Percentiles rank a stretch among this genome's conserved stretches.
Evolutionary conservation across 2,113 vertebrate genomes (phyloP).

Genomic region (Cepphus grylle): DNA sequence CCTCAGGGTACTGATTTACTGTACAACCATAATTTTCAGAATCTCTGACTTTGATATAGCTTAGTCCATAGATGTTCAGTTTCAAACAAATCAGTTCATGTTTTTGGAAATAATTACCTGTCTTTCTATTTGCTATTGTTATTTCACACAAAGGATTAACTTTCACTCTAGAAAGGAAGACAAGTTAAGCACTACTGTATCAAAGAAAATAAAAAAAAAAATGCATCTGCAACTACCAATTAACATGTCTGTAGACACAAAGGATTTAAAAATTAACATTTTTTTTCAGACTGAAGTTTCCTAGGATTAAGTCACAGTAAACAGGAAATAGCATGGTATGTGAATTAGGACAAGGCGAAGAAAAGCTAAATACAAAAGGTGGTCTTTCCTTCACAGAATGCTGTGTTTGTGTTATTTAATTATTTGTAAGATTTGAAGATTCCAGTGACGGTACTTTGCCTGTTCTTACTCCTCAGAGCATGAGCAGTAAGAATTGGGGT

Average conservation of each 20-base stretch:
- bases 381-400: background rate
- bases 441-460: background rate
- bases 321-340: background rate
- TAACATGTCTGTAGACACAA: constrained; percentile 28
- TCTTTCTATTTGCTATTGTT: constrained; percentile 53
- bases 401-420: background rate
- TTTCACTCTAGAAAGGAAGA: constrained; percentile 41
- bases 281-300: background rate
- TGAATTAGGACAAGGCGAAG: background rate
- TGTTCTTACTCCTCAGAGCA: background rate
- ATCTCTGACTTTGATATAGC: background rate
- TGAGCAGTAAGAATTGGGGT: background rate
- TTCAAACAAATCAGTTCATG: constrained; percentile 22
- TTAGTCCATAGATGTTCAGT: background rate
- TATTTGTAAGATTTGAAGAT: background rate
- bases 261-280: constrained; percentile 11
- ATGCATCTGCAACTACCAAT: background rate
- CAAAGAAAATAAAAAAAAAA: constrained; percentile 15
- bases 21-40: background rate
- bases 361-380: background rate
- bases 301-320: constrained; percentile 13
- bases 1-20: background rate
- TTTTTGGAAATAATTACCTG: constrained; percentile 52
- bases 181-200: constrained; percentile 23
- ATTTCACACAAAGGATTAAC: constrained; percentile 47